Evolutionary conservation across 2,797 vertebrate genomes (phyloP).

Genomic region (Cryptoblepharus egeriae): DNA sequence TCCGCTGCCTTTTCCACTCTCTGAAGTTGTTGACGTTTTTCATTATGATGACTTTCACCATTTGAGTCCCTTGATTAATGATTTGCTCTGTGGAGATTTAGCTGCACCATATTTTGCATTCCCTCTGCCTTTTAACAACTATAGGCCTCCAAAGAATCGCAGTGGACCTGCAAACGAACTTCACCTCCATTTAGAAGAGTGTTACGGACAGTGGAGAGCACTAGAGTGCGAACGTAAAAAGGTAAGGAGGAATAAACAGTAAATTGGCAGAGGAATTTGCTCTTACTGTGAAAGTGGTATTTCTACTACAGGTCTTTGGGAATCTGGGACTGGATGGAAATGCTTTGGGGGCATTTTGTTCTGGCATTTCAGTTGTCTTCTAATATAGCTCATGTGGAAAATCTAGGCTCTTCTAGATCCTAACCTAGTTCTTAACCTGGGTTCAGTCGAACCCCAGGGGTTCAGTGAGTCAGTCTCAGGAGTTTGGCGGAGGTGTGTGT

Average conservation of each 20-base stretch:
- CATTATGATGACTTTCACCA: slow-evolving; percentile 58
- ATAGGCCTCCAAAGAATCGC: slow-evolving; percentile 60
- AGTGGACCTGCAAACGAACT: slow-evolving; percentile 70
- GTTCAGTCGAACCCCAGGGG: too few species aligned
- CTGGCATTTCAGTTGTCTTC: background rate
- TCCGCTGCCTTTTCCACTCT: slow-evolving; percentile 42
- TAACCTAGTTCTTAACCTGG: too few species aligned
- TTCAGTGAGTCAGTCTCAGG: too few species aligned
- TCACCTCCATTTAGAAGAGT: slow-evolving; percentile 70
- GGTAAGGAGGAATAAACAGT: slow-evolving; percentile 45
- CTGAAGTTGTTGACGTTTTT: slow-evolving; percentile 68
- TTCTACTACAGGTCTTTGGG: background rate
- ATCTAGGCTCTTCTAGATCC: too few species aligned
- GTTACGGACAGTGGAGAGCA: slow-evolving; percentile 73
- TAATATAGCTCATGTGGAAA: background rate
- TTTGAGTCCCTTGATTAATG: slow-evolving; percentile 57
- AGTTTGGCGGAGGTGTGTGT: too few species aligned
- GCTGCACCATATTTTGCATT: slow-evolving; percentile 58
- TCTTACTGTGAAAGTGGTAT: background rate
- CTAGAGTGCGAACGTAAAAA: slow-evolving; percentile 77
- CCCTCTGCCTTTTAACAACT: slow-evolving; percentile 37
- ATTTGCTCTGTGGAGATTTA: slow-evolving; percentile 66
- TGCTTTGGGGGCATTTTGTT: background rate
- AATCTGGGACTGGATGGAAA: background rate
- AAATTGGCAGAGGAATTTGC: background rate